Conservation (phyloP, 37 sponge, comb jelly and placozoan genomes). For the Beroe ovata region DNA sequence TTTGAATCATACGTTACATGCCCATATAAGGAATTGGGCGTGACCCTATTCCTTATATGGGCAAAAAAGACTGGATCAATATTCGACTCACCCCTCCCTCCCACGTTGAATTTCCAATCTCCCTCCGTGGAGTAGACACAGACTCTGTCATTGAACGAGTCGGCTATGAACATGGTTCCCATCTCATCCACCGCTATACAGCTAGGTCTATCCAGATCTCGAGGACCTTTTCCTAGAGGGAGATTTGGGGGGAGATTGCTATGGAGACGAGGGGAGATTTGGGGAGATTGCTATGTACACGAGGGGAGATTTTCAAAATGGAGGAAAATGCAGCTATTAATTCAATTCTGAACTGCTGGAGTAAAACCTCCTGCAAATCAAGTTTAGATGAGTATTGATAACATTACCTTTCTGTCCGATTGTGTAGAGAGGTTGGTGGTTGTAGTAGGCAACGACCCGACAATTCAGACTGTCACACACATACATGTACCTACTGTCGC, state of each 20-base stretch:
- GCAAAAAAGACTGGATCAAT: no score
- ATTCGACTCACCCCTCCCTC: slow-evolving; percentile 7
- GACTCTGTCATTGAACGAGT: slow-evolving; percentile 42
- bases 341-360: no score
- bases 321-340: background rate
- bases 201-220: slow-evolving; percentile 40
- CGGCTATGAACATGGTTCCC: slow-evolving; percentile 12
- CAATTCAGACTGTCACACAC: slow-evolving; percentile 57
- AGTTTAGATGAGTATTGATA: no score
- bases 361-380: no score
- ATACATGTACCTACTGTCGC: background rate
- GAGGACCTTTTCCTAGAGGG: background rate
- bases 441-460: background rate
- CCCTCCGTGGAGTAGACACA: slow-evolving; percentile 44
- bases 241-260: no score
- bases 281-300: no score
- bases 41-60: no score
- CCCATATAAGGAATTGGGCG: no score
- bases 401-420: slow-evolving; percentile 39
- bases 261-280: no score
- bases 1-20: no score
- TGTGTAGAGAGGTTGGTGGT: slow-evolving; percentile 34
- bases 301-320: no score
- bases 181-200: slow-evolving; percentile 18
- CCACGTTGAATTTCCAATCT: slow-evolving; percentile 48